phyloP scores from a whole-genome alignment of 2,888 invertebrate genomes.

The Scaptomyza reducta region DNA sequence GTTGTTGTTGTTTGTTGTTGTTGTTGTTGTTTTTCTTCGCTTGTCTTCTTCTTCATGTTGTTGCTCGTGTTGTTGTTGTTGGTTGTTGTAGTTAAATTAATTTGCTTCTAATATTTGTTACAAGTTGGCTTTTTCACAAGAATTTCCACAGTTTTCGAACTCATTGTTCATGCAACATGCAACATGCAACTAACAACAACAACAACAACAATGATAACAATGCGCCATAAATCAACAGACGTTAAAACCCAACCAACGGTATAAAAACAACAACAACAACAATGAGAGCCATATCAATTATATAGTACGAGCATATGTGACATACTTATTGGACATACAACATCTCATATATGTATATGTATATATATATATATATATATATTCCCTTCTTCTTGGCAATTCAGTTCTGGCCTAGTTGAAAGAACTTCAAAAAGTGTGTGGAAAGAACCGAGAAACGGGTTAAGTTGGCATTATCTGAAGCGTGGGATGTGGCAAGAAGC shows the following conservation, averaged over 20 bases:
- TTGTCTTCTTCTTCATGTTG: slow-evolving; percentile 1
- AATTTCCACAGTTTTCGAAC: slow-evolving; percentile 48
- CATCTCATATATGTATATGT: too few species aligned
- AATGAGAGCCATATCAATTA: slow-evolving; percentile 37
- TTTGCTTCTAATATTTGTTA: slow-evolving; percentile 23
- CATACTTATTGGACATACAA: slow-evolving; percentile 31
- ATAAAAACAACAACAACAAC: slow-evolving; percentile 16
- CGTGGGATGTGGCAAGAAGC: too few species aligned
- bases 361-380: too few species aligned
- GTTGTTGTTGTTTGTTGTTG: background rate
- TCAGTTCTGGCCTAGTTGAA: too few species aligned
- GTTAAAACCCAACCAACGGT: slow-evolving; percentile 39
- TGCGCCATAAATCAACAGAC: slow-evolving; percentile 50
- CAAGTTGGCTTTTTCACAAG: slow-evolving; percentile 45
- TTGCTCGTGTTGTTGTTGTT: slow-evolving; percentile 5
- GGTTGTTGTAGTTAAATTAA: slow-evolving; percentile 25
- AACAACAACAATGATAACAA: slow-evolving; percentile 33
- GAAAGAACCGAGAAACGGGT: too few species aligned
- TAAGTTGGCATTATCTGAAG: too few species aligned
- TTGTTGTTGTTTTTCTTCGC: background rate
- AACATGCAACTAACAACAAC: slow-evolving; percentile 24
- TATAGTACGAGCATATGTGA: slow-evolving; percentile 32
- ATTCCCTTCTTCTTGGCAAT: background rate
- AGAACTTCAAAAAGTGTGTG: too few species aligned
- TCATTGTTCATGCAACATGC: slow-evolving; percentile 51